Evolutionary conservation across 64 coral and sea anemone species (phyloP), one percentile per base, ranked within the genome.

Genomic region (Stylophora pistillata): DNA sequence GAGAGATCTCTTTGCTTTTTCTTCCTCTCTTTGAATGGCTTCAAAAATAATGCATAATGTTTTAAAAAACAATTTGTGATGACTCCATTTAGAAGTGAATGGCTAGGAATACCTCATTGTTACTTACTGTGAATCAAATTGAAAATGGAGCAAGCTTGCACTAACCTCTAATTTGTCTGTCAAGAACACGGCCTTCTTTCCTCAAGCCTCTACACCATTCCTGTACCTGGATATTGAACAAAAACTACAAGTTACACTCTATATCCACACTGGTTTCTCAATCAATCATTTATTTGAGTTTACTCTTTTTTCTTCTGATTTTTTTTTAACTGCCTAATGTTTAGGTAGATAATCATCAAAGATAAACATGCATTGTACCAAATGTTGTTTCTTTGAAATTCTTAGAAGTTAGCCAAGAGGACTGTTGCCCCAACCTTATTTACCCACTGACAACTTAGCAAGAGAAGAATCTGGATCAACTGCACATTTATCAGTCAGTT

Each of bases 161-260:
- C 77, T 72, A 55, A 96, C 96, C 82, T 95, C 96, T 98, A 47
- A 98, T 93, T 74, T 98, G 96, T 74, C 96, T 78, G 63, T 98
- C 96, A 17, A 98, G 60, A n/a, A 72, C 63, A 77, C 96, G 82
- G 10, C 73, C 74, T 89, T 98, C 96, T 81, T 98, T 98, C 1
- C 96, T 89, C 30, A 98, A 54, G 32, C 90, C 60, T 69, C 56
- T 52, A 82, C 71, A 90, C 96, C 96, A 98, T 88, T 98, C 96
- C 32, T 91, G 91, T n/a, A 98, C 96, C 96, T 98, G 28, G 18
- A 88, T 9, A 75, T 27, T n/a, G 74, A 4, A 78, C 25, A 82
- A 77, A 1, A 58, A 16, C 54, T n/a, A n/a, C 18, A 81, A 81
- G 13, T 28, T 27, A 80, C 11, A 29, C 18, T 56, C 3, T 47